Base-by-base conservation (phyloP, 2,113 vertebrate species). In the Arizona elegans region DNA sequence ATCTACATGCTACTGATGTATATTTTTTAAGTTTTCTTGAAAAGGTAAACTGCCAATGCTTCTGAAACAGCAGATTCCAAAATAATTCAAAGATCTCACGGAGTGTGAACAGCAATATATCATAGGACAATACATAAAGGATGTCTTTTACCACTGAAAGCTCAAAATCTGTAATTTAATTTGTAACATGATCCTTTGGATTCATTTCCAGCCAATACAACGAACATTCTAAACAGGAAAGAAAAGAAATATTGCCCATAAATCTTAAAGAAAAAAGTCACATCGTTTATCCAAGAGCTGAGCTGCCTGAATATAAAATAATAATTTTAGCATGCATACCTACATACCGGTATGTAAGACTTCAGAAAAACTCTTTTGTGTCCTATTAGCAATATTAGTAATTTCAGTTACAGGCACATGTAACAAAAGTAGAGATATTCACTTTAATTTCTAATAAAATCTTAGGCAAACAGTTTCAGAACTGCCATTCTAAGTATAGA, bases 111-210 rank as follows among this genome's bases (percentile, higher is more conserved):
- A 58, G 26, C 87, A 88, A 95, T 89, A 3, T 47, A 0, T 11
- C 54, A 88, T 88, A 38, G 17, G 24, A 5, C 12, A 53, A 10
- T 91, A 88, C 12, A 94, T 54, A 93, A 95, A 94, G 85, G 3
- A 2, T 93, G 38, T 3, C 1, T 86, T 21, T 91, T 92, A 93
- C 50, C 85, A 89, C 90, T 33, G 53, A 54, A 13, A 0, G 0
- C 62, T 21, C 89, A 75, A 90, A 87, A 89, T 92, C 89, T 93
- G 9, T 50, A 65, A 23, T 10, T 56, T 88, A n/a, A 93, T 92
- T 8, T 26, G 88, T 70, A 93, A 88, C 38, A 92, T n/a, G 29
- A 92, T 94, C 1, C 90, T 95, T 23, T 87, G 94, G 90, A 9
- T 3, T 19, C 33, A 38, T 21, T 81, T 38, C 33, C 17, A 21